Conservation (phyloP, 2,113 vertebrate genomes). For the Petrocephalus microphthalmus region DNA sequence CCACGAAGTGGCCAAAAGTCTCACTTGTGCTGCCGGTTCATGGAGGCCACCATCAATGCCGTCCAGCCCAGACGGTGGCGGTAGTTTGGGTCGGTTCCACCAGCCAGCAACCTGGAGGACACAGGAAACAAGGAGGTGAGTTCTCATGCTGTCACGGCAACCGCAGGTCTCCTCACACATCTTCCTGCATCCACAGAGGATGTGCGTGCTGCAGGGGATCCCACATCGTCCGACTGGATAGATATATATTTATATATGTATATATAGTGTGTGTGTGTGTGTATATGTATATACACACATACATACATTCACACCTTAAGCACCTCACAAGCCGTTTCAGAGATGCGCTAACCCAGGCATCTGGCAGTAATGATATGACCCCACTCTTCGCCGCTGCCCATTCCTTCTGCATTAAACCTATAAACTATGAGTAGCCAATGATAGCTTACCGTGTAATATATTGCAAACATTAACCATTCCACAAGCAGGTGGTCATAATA, state of each 20-base stretch:
- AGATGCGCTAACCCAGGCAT: background rate
- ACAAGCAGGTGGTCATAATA: background rate
- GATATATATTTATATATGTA: too few relatives aligned
- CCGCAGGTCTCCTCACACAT: background rate
- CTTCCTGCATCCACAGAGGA: background rate
- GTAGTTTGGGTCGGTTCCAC: constrained; percentile 70
- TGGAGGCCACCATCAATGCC: constrained; percentile 85
- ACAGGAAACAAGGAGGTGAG: constrained; percentile 12
- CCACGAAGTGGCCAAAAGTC: constrained; percentile 4
- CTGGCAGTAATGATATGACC: background rate
- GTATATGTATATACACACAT: too few relatives aligned
- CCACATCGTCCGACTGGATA: background rate
- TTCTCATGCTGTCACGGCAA: background rate
- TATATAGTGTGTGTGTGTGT: too few relatives aligned
- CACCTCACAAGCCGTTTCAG: background rate
- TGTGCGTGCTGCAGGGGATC: background rate
- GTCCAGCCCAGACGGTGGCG: constrained; percentile 92
- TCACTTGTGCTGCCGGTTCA: constrained; percentile 81
- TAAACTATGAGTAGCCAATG: background rate
- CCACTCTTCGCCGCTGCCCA: background rate
- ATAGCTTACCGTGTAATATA: background rate
- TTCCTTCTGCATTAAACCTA: background rate
- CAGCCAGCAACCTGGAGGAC: constrained; percentile 66
- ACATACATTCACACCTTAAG: background rate
- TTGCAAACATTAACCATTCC: background rate